Percentiles rank a stretch among this genome's conserved stretches.
phyloP scores from a whole-genome alignment of 2,797 vertebrate genomes.

The Semotilus atromaculatus region DNA sequence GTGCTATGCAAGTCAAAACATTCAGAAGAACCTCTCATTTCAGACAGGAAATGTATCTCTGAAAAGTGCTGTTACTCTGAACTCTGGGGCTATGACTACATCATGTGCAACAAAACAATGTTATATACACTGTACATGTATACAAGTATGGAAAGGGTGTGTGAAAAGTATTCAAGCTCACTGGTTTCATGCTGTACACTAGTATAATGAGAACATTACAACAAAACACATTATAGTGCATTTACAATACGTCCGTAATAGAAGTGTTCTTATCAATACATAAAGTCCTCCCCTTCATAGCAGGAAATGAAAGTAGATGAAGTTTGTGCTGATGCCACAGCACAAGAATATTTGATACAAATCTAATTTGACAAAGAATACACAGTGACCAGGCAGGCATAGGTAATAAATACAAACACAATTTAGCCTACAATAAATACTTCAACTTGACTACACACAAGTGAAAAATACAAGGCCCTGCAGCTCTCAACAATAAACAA shows the following conservation, averaged over 20 bases:
- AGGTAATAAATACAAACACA: background rate
- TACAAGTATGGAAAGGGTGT: background rate
- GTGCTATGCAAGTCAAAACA: background rate
- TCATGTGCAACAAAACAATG: background rate
- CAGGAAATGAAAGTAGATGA: background rate
- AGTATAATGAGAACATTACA: background rate
- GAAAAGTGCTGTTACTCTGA: background rate
- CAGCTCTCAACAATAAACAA: background rate
- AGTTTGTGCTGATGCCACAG: background rate
- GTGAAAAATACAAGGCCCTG: background rate
- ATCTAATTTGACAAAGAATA: conserved; percentile 21
- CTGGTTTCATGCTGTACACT: background rate
- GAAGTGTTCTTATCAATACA: background rate
- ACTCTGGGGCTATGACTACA: conserved; percentile 5
- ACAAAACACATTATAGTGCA: background rate
- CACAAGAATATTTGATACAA: background rate
- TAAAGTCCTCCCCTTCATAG: background rate
- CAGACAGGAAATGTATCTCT: background rate
- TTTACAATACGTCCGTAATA: background rate
- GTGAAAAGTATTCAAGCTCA: background rate
- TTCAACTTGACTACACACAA: background rate
- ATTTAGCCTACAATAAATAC: background rate
- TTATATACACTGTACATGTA: background rate
- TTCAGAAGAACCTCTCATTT: background rate
- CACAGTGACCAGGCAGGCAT: background rate